phyloP scores from a whole-genome alignment of 2,797 vertebrate species.

The Esox lucius region DNA sequence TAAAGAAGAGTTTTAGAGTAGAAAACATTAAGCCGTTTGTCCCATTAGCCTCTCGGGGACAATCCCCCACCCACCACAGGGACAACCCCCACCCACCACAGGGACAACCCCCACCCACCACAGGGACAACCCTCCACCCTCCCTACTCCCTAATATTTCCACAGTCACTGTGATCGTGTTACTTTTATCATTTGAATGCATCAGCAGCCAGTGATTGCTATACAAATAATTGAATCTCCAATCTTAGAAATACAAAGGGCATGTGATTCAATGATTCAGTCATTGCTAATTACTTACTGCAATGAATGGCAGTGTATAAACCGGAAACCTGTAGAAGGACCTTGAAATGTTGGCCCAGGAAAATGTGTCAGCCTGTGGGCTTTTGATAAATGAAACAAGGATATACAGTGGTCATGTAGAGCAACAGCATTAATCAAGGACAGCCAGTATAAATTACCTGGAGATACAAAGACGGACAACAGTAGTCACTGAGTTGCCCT shows the following conservation, averaged over 20 bases:
- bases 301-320: not conserved
- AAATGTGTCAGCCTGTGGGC: constrained; percentile 3
- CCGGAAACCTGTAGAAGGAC: not conserved
- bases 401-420: constrained; percentile 28
- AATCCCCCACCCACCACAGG: not conserved
- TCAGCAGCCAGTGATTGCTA: not conserved
- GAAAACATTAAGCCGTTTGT: constrained; percentile 11
- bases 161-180: constrained; percentile 46
- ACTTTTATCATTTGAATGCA: constrained; percentile 23
- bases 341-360: constrained; percentile 9
- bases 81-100: not conserved
- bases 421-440: constrained; percentile 12
- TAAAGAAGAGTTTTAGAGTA: constrained; percentile 22
- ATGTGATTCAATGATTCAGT: constrained; percentile 1
- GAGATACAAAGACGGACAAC: constrained; percentile 25
- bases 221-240: not conserved
- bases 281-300: not conserved
- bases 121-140: not conserved
- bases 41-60: constrained; percentile 1
- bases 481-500: constrained; percentile 22
- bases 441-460: constrained; percentile 8
- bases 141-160: constrained; percentile 48
- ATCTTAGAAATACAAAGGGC: not conserved
- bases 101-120: not conserved
- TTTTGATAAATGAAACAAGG: constrained; percentile 48